phyloP scores from a whole-genome alignment of 2,888 invertebrate genomes.

The Yponomeuta cagnagella region DNA sequence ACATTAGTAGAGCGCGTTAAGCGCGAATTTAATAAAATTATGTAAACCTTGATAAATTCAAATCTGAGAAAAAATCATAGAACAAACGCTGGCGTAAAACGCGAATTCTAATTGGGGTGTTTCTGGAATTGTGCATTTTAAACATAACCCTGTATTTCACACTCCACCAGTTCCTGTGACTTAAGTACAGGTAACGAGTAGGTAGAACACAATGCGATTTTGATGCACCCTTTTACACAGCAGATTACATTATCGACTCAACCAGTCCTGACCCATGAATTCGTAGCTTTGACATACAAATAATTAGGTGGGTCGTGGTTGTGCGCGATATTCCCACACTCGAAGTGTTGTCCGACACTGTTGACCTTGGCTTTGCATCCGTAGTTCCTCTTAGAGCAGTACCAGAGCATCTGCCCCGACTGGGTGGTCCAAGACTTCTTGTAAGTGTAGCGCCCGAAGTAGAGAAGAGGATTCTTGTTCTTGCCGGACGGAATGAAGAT shows the following conservation, averaged over 20 bases:
- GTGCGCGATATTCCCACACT: slow-evolving; percentile 19
- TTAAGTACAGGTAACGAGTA: no score
- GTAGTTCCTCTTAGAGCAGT: slow-evolving; percentile 35
- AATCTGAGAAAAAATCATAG: no score
- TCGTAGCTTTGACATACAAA: neutral
- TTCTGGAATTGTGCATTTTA: no score
- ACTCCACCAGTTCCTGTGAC: no score
- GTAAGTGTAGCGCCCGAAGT: slow-evolving; percentile 47
- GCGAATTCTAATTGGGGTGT: no score
- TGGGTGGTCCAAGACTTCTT: slow-evolving; percentile 21
- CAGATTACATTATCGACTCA: neutral
- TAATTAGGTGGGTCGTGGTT: slow-evolving; percentile 23
- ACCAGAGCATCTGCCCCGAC: slow-evolving; percentile 41
- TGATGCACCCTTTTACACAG: no score
- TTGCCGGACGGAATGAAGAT: slow-evolving; percentile 49
- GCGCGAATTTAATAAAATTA: no score
- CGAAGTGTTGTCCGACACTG: slow-evolving; percentile 6
- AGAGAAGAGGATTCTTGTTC: slow-evolving; percentile 49
- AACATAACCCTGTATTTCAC: no score
- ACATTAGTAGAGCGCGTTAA: no score
- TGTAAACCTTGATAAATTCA: no score
- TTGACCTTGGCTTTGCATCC: slow-evolving; percentile 17
- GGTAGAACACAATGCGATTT: no score
- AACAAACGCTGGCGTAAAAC: no score
- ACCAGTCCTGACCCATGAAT: neutral